Evolutionary conservation across 2,888 invertebrate species (phyloP).

Genomic region (Koerneria pararmatus): DNA sequence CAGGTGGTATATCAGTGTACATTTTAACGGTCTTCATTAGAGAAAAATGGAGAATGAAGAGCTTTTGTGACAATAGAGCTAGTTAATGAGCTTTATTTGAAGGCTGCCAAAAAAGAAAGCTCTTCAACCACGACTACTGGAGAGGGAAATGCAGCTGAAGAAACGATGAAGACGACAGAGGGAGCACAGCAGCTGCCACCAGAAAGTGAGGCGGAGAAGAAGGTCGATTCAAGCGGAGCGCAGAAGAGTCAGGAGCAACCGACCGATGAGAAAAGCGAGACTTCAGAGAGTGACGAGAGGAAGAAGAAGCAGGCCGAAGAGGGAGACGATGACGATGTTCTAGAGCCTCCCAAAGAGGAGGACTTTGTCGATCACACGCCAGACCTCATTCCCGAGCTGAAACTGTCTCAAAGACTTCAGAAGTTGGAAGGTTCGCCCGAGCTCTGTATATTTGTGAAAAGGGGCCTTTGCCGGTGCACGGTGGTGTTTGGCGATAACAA

Average conservation of each 20-base stretch:
- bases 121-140: neutral
- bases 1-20: too few relatives aligned
- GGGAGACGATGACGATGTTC: neutral
- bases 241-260: neutral
- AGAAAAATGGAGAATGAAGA: too few relatives aligned
- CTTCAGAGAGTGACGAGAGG: conserved; percentile 28
- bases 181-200: neutral
- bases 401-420: conserved; percentile 25
- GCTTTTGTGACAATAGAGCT: too few relatives aligned
- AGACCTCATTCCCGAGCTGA: conserved; percentile 33
- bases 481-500: too few relatives aligned
- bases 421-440: conserved; percentile 10
- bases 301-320: conserved; percentile 28
- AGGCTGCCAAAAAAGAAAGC: neutral
- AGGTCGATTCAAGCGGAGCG: neutral
- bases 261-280: conserved; percentile 25
- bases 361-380: conserved; percentile 27
- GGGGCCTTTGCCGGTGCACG: too few relatives aligned
- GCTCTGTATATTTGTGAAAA: conserved; percentile 17
- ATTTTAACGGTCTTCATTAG: too few relatives aligned
- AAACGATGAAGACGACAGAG: neutral
- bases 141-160: neutral
- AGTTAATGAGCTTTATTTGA: neutral
- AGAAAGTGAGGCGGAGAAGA: conserved; percentile 20
- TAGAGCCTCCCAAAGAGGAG: conserved; percentile 19